Percentiles rank a stretch among this genome's conserved stretches.
These are phyloP conservation scores for Capitella teleta DNA, from an alignment of 1,140 invertebrate genomes.

Conservation along the genomic window DNA sequence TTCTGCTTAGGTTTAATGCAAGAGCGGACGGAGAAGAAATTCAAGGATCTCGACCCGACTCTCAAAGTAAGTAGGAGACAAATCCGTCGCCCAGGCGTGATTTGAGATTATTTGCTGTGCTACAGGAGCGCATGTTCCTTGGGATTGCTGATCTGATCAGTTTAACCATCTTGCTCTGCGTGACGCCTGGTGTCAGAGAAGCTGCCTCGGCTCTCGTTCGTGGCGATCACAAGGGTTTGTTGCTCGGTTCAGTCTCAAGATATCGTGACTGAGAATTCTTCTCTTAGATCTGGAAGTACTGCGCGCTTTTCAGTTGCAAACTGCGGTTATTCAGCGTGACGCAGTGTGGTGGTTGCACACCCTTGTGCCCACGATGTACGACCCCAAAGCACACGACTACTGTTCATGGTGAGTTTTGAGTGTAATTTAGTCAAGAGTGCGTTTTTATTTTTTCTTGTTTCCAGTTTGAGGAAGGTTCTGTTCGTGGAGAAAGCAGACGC, in stretches of 20 bases:
- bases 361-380: slow-evolving; percentile 61
- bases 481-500: slow-evolving; percentile 73
- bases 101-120: too few relatives aligned
- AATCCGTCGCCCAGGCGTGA: too few relatives aligned
- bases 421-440: background rate
- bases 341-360: slow-evolving; percentile 75
- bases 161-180: slow-evolving; percentile 68
- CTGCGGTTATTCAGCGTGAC: slow-evolving; percentile 68
- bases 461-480: slow-evolving; percentile 67
- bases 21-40: slow-evolving; percentile 45
- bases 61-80: slow-evolving; percentile 34
- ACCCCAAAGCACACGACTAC: slow-evolving; percentile 60
- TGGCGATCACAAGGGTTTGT: slow-evolving; percentile 51
- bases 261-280: too few relatives aligned
- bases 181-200: slow-evolving; percentile 66
- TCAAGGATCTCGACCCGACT: slow-evolving; percentile 34
- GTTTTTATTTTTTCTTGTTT: slow-evolving; percentile 7
- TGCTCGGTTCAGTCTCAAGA: slow-evolving; percentile 11
- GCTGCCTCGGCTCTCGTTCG: slow-evolving; percentile 49
- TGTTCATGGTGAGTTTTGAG: slow-evolving; percentile 42
- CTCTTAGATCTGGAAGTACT: slow-evolving; percentile 39
- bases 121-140: slow-evolving; percentile 64
- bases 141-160: slow-evolving; percentile 74
- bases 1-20: slow-evolving; percentile 60
- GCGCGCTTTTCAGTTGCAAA: slow-evolving; percentile 55